phyloP scores from a whole-genome alignment of 2,113 vertebrate genomes.

The Tyrannus savana region DNA sequence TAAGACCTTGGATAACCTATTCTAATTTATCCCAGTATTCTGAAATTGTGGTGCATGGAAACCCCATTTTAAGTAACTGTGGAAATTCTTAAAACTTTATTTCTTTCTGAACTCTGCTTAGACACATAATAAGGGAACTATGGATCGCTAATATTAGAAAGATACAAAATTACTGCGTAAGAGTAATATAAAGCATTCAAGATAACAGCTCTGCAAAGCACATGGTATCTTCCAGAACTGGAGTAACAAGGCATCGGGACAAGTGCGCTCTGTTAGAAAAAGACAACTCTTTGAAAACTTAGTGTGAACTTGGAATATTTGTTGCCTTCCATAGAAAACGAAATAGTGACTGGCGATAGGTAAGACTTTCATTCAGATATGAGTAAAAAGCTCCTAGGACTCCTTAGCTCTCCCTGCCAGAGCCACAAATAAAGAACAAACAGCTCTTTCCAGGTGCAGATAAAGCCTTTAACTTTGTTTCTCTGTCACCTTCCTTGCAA shows the following conservation, averaged over 20 bases:
- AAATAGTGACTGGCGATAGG: neutral
- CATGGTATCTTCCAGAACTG: neutral
- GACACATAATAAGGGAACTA: accelerated
- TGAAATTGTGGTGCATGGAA: neutral
- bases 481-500: neutral
- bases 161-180: neutral
- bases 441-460: neutral
- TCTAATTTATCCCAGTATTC: neutral
- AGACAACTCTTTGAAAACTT: neutral
- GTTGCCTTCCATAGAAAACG: neutral
- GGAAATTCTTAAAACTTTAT: neutral
- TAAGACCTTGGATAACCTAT: neutral
- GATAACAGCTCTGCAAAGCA: neutral
- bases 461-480: neutral
- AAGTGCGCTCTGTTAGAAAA: neutral
- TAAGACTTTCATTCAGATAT: neutral
- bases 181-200: neutral
- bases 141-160: neutral
- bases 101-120: neutral
- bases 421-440: no score
- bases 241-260: neutral
- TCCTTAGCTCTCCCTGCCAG: neutral
- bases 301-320: neutral
- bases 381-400: neutral
- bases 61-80: neutral